These are phyloP conservation scores for Apotomis capreana DNA, from an alignment of 2,888 invertebrate species.

Conservation along the genomic window DNA sequence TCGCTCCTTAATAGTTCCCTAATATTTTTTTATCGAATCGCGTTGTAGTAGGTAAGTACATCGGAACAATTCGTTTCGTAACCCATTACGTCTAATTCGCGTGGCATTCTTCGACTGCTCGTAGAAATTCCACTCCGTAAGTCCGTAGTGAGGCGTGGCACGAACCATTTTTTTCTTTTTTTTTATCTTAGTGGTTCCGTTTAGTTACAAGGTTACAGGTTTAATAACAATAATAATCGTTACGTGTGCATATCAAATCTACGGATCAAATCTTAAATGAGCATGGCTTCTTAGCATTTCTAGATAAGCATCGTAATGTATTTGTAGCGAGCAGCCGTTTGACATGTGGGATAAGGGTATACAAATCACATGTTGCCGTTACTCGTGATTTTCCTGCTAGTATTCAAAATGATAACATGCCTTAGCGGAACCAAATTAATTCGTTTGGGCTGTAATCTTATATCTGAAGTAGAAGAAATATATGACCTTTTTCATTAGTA, in stretches of 20 bases:
- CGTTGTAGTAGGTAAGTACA: conserved; percentile 8
- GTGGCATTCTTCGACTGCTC: background rate
- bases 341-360: conserved; percentile 21
- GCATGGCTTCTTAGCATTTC: conserved; percentile 27
- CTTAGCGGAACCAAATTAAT: background rate
- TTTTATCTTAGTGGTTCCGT: conserved; percentile 8
- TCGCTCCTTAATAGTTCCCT: conserved; percentile 39
- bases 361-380: conserved; percentile 22
- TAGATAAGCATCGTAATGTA: conserved; percentile 28
- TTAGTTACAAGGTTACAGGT: conserved; percentile 1
- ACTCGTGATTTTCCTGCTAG: conserved; percentile 1
- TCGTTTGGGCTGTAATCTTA: background rate
- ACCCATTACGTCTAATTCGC: background rate
- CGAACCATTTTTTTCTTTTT: background rate
- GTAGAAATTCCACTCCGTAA: background rate
- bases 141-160: background rate
- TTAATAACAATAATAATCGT: conserved; percentile 10
- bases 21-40: conserved; percentile 26
- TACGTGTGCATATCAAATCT: conserved; percentile 12
- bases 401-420: background rate
- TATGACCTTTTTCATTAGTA: no score
- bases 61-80: background rate
- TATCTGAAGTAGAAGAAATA: no score
- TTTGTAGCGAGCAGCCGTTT: conserved; percentile 15
- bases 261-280: conserved; percentile 26